Percentiles rank a stretch among this genome's conserved stretches.
phyloP scores from a whole-genome alignment of 2,113 vertebrate species.

The Lampris megalopsis region DNA sequence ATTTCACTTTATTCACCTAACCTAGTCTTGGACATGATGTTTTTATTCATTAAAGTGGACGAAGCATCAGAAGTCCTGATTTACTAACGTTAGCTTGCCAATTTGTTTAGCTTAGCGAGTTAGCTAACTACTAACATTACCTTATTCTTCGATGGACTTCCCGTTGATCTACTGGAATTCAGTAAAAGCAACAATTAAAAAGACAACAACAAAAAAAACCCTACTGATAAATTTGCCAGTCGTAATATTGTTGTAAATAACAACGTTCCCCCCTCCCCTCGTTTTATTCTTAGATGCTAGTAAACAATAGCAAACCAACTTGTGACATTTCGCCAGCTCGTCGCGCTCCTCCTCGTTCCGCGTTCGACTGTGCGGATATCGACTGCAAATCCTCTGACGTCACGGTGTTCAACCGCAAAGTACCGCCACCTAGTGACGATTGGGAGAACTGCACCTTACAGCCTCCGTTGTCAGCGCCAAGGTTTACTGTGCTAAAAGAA shows the following conservation, averaged over 20 bases:
- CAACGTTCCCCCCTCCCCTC: background rate
- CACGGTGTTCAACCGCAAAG: slow-evolving; percentile 13
- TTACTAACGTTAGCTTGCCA: slow-evolving; percentile 36
- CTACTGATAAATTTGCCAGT: no score
- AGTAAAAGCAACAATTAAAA: no score
- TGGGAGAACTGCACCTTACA: slow-evolving; percentile 87
- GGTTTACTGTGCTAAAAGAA: slow-evolving; percentile 65
- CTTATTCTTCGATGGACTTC: slow-evolving; percentile 40
- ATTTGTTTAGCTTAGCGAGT: background rate
- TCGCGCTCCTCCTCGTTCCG: slow-evolving; percentile 51
- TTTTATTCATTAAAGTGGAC: no score
- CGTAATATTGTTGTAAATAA: background rate
- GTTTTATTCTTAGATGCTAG: background rate
- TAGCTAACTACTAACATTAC: slow-evolving; percentile 37
- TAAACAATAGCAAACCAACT: slow-evolving; percentile 38
- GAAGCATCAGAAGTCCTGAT: background rate
- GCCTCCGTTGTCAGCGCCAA: slow-evolving; percentile 87
- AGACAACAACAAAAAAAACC: no score
- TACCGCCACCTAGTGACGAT: slow-evolving; percentile 76
- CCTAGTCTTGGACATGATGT: no score
- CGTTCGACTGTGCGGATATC: slow-evolving; percentile 55
- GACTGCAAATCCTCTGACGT: slow-evolving; percentile 13
- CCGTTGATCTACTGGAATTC: background rate
- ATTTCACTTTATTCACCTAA: no score
- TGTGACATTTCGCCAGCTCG: slow-evolving; percentile 15